A percentile compares a stretch with the other conserved stretches of the same genome.
phyloP scores from a whole-genome alignment of 2,797 vertebrate species.

The Caiman crocodilus region DNA sequence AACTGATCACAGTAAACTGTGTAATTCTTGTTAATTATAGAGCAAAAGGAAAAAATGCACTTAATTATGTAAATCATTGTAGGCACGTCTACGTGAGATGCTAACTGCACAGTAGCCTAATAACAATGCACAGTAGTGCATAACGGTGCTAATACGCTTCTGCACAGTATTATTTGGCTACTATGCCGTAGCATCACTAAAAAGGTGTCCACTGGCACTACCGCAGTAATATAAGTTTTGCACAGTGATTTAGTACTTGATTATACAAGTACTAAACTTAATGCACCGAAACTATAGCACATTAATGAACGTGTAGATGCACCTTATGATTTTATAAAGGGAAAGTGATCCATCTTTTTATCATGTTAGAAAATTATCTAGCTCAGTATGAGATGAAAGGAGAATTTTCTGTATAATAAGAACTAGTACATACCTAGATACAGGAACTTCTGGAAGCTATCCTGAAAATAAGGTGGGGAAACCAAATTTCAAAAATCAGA shows the following conservation, averaged over 20 bases:
- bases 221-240: no score
- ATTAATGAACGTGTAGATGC: no score
- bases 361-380: neutral
- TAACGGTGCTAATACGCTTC: no score
- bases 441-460: constrained; percentile 83
- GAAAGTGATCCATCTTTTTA: neutral
- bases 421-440: constrained; percentile 81
- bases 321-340: neutral
- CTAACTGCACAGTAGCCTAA: no score
- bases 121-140: no score
- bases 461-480: constrained; percentile 70
- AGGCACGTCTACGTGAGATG: no score
- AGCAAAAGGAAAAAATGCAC: neutral
- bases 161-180: no score
- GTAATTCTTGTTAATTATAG: neutral
- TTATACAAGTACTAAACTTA: no score
- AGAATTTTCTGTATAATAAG: constrained; percentile 4
- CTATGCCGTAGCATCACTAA: no score
- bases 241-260: no score
- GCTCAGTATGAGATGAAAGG: neutral
- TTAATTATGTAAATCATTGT: neutral
- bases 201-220: no score
- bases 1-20: neutral
- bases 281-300: no score
- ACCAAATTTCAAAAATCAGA: constrained; percentile 58